Base-by-base conservation (phyloP, 2,888 invertebrate genomes). In the Meliscaeva auricollis region DNA sequence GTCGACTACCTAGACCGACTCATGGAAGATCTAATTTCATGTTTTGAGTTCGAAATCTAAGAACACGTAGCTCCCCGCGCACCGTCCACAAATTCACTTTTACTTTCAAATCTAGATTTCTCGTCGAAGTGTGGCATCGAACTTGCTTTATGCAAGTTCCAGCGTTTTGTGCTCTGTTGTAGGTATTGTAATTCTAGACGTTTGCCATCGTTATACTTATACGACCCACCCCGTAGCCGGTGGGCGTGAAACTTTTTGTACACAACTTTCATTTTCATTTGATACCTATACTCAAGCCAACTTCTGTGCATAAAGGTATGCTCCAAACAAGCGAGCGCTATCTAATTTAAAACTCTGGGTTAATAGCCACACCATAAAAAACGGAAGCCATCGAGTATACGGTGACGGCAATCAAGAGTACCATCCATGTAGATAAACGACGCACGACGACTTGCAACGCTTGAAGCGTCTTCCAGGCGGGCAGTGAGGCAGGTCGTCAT, bases 331-430 rank as follows among this genome's bases (percentile, higher is more conserved):
- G n/a, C n/a, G n/a, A n/a, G 20, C 20, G 38, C 8, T 66, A 69
- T 62, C 48, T 48, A 48, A 46, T 64, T 64, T 64, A 75, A 35
- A 75, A 52, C 22, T 46, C 72, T 79, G 70, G 75, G 35, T 75
- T 76, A 72, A 84, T 75, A 72, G 75, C 66, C 41, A 66, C 66
- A 60, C 70, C 68, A 72, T 38, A 38, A 38, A 82, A 74, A 84
- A 79, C 83, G 82, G 82, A 73, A 83, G 66, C 54, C 54, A 83
- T 73, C n/a, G n/a, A n/a, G n/a, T n/a, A n/a, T n/a, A n/a, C n/a
- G n/a, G n/a, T n/a, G n/a, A n/a, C n/a, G n/a, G n/a, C n/a, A n/a
- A n/a, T n/a, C n/a, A n/a, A n/a, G 30, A 72, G 17, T 9, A 38
- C 30, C 9, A 64, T 69, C 17, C 26, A 35, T 66, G 50, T 50